Base-by-base conservation (phyloP, 2,888 invertebrate species). In the Megalurothrips usitatus region DNA sequence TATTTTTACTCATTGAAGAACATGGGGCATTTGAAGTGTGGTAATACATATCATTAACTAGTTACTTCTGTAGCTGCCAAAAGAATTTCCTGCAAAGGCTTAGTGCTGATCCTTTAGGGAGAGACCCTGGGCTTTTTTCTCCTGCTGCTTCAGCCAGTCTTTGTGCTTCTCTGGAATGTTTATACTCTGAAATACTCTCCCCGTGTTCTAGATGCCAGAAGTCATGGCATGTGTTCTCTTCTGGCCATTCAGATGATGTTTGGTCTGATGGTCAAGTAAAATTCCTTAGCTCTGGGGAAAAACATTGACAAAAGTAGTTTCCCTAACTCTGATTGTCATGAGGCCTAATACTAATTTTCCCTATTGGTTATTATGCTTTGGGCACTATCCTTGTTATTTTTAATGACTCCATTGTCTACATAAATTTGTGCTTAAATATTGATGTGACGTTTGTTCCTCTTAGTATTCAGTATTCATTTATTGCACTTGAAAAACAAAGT, bases 1-100 rank as follows among this genome's bases (percentile, higher is more conserved):
- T n/a, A n/a, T n/a, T n/a, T n/a, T n/a, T n/a, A n/a, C n/a, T 43
- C 6, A 4, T 43, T 43, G 34, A 43, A 43, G 34, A 43, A 43
- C 2, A 43, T 58, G 58, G 58, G n/a, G 58, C n/a, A 10, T 58
- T 58, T 12, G n/a, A 10, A 26, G 8, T 75, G 23, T 75, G 23
- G 23, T 75, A 23, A 75, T 26, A 75, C 68, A 75, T 75, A 75
- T 75, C 68, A 75, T 75, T 75, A 75, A 75, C 26, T 26, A 23
- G 68, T 12, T 75, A 58, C 19, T 58, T 19, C 19, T 58, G 58
- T 58, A 14, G 58, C 19, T 58, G 58, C 58, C 58, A 58, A 6
- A 58, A 58, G 17, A 58, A 14, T 58, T 17, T 17, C 58, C 14
- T 14, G 58, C 6, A 58, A 19, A 58, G 34, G 34, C 34, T 43